A percentile compares a stretch with the other conserved stretches of the same genome.
phyloP scores from a whole-genome alignment of 2,888 invertebrate genomes.

The Cryptophagus acutangulus region DNA sequence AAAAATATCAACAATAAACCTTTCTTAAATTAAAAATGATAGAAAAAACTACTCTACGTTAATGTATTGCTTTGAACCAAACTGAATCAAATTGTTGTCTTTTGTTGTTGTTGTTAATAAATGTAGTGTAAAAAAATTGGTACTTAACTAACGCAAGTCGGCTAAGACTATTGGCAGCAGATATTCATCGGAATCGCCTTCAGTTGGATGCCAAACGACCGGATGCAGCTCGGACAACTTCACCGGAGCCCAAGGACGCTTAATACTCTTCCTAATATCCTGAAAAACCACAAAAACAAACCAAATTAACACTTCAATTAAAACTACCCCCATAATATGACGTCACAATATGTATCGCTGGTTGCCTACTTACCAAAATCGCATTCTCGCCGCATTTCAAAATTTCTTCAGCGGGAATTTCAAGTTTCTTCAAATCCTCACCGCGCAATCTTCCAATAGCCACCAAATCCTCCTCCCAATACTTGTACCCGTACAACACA shows the following conservation, averaged over 20 bases:
- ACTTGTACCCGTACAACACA: conserved; percentile 55
- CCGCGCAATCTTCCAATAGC: conserved; percentile 61
- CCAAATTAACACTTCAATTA: neutral
- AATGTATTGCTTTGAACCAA: no score
- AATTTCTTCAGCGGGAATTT: conserved; percentile 54
- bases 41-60: no score
- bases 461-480: conserved; percentile 58
- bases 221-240: conserved; percentile 52
- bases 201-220: conserved; percentile 51
- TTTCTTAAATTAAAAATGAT: no score
- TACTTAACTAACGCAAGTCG: conserved; percentile 50
- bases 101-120: conserved; percentile 17
- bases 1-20: no score
- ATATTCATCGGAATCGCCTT: conserved; percentile 55
- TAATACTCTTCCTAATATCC: conserved; percentile 56
- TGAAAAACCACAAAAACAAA: conserved; percentile 27
- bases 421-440: conserved; percentile 51
- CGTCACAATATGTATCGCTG: neutral
- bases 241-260: conserved; percentile 55
- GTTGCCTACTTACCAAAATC: conserved; percentile 13
- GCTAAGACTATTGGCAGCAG: conserved; percentile 54
- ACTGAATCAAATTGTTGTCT: no score
- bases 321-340: neutral
- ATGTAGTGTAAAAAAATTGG: no score
- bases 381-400: conserved; percentile 18